Conservation (phyloP, 2,113 vertebrate genomes). For the Orthonyx spaldingii region DNA sequence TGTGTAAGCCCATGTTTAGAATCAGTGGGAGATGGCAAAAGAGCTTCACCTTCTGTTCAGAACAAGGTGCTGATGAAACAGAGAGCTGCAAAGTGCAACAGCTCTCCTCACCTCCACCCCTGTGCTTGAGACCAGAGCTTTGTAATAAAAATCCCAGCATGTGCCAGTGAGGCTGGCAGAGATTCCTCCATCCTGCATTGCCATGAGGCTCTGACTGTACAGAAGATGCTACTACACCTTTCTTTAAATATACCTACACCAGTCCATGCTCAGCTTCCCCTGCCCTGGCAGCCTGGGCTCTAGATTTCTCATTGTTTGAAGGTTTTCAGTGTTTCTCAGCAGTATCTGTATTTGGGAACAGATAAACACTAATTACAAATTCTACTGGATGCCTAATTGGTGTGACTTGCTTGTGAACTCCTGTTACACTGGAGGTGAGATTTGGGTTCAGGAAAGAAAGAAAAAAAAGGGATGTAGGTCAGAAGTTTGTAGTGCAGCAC, state of each 20-base stretch:
- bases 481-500: background rate
- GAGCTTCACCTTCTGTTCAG: background rate
- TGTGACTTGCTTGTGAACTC: background rate
- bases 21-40: background rate
- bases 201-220: background rate
- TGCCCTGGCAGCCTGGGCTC: background rate
- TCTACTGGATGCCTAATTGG: background rate
- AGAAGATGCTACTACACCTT: background rate
- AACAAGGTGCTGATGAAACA: background rate
- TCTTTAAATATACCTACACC: accelerated
- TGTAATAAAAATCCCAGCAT: background rate
- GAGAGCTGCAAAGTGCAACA: background rate
- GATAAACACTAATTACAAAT: background rate
- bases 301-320: background rate
- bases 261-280: background rate
- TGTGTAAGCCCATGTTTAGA: accelerated
- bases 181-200: background rate
- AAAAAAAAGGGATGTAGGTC: background rate
- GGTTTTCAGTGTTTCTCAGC: background rate
- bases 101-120: background rate
- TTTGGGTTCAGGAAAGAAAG: background rate
- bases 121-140: background rate
- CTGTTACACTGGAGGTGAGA: background rate
- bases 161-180: background rate
- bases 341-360: background rate